Conservation (phyloP, 2,797 vertebrate genomes). For the Myotis planiceps region DNA sequence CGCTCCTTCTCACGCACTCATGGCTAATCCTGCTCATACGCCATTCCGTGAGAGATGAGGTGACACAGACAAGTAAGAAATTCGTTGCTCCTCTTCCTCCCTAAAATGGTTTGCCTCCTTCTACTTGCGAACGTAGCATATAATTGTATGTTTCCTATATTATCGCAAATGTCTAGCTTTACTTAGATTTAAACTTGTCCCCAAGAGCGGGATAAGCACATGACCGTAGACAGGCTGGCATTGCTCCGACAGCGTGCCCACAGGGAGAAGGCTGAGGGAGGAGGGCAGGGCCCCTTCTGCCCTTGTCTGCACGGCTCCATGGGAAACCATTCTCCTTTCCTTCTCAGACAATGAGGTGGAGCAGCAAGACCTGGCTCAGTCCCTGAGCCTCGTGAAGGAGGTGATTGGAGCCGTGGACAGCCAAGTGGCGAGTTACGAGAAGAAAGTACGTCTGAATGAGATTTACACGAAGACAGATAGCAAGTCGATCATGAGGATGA, state of each 20-base stretch:
- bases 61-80: background rate
- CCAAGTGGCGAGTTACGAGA: slow-evolving; percentile 96
- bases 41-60: background rate
- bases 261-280: background rate
- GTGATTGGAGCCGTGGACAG: slow-evolving; percentile 94
- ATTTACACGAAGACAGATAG: slow-evolving; percentile 94
- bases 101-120: background rate
- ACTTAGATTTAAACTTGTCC: background rate
- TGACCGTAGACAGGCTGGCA: accelerated
- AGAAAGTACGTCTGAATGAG: slow-evolving; percentile 93
- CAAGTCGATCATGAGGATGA: slow-evolving; percentile 98
- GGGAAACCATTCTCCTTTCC: background rate
- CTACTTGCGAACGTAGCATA: background rate
- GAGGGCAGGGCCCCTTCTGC: background rate
- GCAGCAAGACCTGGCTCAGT: slow-evolving; percentile 90
- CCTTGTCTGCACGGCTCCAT: background rate
- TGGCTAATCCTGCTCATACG: background rate
- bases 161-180: background rate
- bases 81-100: background rate
- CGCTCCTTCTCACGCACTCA: background rate
- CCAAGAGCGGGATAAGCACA: accelerated
- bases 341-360: slow-evolving; percentile 92
- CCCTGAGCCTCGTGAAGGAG: slow-evolving; percentile 92
- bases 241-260: background rate
- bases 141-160: background rate